Conservation (phyloP, 2,113 vertebrate species). For the Corythornis cristatus region DNA sequence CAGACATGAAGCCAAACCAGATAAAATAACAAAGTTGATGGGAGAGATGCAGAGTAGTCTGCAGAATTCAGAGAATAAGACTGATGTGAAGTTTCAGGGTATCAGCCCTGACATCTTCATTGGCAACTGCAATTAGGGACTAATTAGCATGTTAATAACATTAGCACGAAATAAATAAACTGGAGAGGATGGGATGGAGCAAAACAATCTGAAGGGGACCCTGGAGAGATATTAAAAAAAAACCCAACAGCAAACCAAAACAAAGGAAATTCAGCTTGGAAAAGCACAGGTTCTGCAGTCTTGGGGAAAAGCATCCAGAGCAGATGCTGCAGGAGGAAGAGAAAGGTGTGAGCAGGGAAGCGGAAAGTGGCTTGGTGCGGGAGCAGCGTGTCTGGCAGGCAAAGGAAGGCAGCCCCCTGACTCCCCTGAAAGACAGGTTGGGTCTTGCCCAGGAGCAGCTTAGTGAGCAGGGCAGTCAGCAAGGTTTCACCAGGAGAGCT, state of each 20-base stretch:
- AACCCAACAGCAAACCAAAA: background rate
- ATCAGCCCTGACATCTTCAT: conserved; percentile 45
- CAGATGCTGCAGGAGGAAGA: background rate
- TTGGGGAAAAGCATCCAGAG: background rate
- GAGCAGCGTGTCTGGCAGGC: fast-evolving
- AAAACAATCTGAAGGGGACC: background rate
- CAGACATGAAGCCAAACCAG: background rate
- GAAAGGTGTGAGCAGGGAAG: background rate
- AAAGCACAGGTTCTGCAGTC: background rate
- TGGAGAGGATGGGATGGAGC: background rate
- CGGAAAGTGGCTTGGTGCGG: fast-evolving
- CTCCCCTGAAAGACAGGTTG: background rate
- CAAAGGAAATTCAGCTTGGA: conserved; percentile 3
- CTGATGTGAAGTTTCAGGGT: background rate
- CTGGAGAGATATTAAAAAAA: background rate
- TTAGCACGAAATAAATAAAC: conserved; percentile 25
- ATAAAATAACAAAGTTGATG: background rate
- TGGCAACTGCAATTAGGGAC: background rate
- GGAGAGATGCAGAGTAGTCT: background rate
- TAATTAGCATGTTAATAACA: conserved; percentile 48
- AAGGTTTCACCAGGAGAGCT: background rate
- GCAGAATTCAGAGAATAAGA: background rate
- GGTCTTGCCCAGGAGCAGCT: background rate
- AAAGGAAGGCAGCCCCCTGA: background rate
- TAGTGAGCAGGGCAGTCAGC: background rate